Conservation (phyloP, 35 echinoderm and acorn worm genomes). For the Ophioderma brevispina region DNA sequence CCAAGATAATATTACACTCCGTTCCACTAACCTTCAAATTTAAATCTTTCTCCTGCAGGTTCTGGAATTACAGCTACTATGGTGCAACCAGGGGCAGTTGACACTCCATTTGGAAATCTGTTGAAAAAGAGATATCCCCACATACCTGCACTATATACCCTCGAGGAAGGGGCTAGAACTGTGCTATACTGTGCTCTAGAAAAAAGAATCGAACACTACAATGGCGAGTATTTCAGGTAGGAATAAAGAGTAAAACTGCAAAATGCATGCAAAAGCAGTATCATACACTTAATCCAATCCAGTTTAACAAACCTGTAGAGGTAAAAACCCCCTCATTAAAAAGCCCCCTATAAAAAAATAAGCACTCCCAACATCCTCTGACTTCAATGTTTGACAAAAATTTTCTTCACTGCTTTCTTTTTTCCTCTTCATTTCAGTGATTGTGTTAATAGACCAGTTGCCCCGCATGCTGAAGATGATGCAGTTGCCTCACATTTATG, state of each 20-base stretch:
- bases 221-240: background rate
- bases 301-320: background rate
- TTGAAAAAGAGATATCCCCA: background rate
- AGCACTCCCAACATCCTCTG: background rate
- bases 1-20: too few species aligned
- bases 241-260: background rate
- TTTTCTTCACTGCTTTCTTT: constrained; percentile 17
- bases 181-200: background rate
- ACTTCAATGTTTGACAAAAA: background rate
- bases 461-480: background rate
- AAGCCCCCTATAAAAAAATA: background rate
- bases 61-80: background rate
- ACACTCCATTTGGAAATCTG: background rate
- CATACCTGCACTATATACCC: background rate
- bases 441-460: background rate
- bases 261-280: background rate
- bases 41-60: too few species aligned
- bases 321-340: background rate
- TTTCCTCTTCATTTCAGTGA: constrained; percentile 4
- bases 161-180: background rate
- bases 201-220: background rate
- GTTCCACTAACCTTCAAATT: too few species aligned
- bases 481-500: background rate
- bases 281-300: background rate
- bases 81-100: background rate